Conservation (phyloP, 2,888 invertebrate genomes). For the Orthosia gracilis region DNA sequence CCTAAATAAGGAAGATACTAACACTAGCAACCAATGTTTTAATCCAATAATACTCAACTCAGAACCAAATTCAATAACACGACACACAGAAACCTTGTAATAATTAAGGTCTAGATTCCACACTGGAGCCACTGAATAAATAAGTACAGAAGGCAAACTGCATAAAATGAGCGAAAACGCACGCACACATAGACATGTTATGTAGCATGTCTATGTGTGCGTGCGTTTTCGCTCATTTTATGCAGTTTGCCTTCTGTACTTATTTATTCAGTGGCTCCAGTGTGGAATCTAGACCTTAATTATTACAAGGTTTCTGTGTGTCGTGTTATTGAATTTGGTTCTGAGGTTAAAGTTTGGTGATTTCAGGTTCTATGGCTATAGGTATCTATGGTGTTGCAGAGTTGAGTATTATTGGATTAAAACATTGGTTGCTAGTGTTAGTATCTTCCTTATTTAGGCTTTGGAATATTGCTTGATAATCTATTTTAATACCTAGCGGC, state of each 20-base stretch:
- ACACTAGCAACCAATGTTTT: neutral
- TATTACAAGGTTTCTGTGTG: slow-evolving; percentile 33
- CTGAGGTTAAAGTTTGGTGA: too few species aligned
- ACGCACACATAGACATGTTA: neutral
- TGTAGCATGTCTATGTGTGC: neutral
- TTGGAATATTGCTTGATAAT: neutral
- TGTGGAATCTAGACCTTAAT: slow-evolving; percentile 38
- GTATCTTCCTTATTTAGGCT: neutral
- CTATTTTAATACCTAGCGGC: too few species aligned
- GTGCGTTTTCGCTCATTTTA: neutral
- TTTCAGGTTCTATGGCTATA: too few species aligned
- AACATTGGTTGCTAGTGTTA: neutral
- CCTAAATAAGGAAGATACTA: slow-evolving; percentile 1
- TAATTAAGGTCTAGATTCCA: slow-evolving; percentile 39
- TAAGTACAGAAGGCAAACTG: neutral
- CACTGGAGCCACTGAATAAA: slow-evolving; percentile 8
- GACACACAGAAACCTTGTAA: slow-evolving; percentile 28
- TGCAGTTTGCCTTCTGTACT: neutral
- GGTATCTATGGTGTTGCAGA: too few species aligned
- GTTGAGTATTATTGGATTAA: neutral
- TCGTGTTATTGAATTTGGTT: too few species aligned
- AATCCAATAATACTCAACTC: neutral
- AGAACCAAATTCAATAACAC: too few species aligned
- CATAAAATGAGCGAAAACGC: neutral
- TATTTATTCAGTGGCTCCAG: slow-evolving; percentile 7